Evolutionary conservation across 2,888 invertebrate genomes (phyloP).

Genomic region (Cheilosia urbana): DNA sequence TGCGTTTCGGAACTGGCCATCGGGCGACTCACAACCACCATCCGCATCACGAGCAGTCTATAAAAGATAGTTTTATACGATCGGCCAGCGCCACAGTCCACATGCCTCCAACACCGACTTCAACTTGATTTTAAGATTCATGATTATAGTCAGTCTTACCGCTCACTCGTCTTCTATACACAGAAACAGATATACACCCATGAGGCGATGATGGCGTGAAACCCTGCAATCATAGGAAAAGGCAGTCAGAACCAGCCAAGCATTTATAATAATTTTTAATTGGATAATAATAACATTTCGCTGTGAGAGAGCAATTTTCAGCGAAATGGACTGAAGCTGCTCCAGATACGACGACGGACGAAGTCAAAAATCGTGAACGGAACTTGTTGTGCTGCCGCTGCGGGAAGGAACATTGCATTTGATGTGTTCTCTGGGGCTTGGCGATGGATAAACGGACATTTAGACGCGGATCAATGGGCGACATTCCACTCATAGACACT

Average conservation of each 20-base stretch:
- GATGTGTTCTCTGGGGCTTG: conserved; percentile 31
- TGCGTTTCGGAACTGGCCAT: conserved; percentile 24
- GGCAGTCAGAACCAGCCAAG: conserved; percentile 59
- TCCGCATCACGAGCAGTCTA: conserved; percentile 35
- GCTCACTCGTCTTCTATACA: neutral
- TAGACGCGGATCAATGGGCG: conserved; percentile 55
- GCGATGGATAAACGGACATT: conserved; percentile 41
- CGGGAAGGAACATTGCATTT: conserved; percentile 15
- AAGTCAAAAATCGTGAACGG: conserved; percentile 46
- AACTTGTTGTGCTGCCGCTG: conserved; percentile 11
- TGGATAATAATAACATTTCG: conserved; percentile 74
- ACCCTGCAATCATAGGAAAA: conserved; percentile 67
- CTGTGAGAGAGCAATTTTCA: conserved; percentile 32
- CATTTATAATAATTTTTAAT: conserved; percentile 74
- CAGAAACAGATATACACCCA: conserved; percentile 12
- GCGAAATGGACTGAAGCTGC: conserved; percentile 32
- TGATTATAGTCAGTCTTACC: conserved; percentile 52
- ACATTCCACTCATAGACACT: conserved; percentile 45
- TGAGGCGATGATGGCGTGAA: conserved; percentile 69
- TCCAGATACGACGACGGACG: conserved; percentile 36
- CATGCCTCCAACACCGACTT: conserved; percentile 2
- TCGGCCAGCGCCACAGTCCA: conserved; percentile 17
- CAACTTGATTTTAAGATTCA: conserved; percentile 50
- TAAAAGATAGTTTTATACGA: conserved; percentile 53
- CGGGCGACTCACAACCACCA: conserved; percentile 54